Evolutionary conservation across 1,140 invertebrate species (phyloP), one percentile per base, ranked within the genome.

Genomic region (Drosophila melanica): DNA sequence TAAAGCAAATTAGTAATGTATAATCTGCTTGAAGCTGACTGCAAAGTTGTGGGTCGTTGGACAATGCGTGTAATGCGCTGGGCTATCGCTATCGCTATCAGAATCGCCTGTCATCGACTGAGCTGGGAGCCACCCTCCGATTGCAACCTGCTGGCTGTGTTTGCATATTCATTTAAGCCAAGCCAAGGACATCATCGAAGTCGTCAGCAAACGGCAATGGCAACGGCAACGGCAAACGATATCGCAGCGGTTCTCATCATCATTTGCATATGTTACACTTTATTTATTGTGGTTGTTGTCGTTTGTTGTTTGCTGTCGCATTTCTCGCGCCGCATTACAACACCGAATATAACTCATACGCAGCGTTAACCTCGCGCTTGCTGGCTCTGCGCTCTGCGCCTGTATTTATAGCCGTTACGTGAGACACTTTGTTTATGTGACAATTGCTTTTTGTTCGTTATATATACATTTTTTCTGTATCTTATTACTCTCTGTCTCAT

Each of bases 181-280:
- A 10, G 14, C 47, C 66, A 75, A 78, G 76, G 62, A 78, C 76
- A 75, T 41, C 57, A 62, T 64, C 54, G 51, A 44, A 37, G 53
- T 39, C 64, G 63, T 65, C 67, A 45, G 51, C 65, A 69, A 59
- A 35, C 53, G 35, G 35, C 58, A 42, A 37, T 44, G 66, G 14
- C 7, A 33, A 23, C 6, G 27, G 27, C 27, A 35, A 35, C 51
- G 66, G 14, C 37, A 23, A 35, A 50, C 62, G 63, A 48, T 80
- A 77, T 86, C 65, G 74, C 67, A 70, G 69, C 60, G 67, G 75
- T 87, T 87, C 82, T 86, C 82, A 87, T 89, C 82, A 89, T 87
- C 82, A 87, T 89, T 87, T 87, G 82, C 82, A 87, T 87, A 87
- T 87, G 82, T 87, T 87, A 89, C 82, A 89, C 64, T 79, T 87